These are phyloP conservation scores for Cyphomyrus discorhynchus DNA, from an alignment of 2,113 vertebrate genomes.

Conservation along the genomic window DNA sequence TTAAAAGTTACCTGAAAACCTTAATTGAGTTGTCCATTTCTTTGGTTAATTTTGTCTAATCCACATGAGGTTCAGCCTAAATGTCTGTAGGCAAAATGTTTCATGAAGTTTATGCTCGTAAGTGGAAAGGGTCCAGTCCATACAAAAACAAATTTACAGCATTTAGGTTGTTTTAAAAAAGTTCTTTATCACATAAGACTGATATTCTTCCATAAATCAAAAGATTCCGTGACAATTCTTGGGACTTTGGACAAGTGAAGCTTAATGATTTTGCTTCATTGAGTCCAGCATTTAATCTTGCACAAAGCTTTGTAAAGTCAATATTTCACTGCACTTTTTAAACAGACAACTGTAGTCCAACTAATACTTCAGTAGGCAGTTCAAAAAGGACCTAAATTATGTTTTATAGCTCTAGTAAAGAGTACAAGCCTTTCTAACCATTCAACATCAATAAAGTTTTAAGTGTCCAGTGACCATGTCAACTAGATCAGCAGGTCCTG, in stretches of 20 bases:
- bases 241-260: not conserved
- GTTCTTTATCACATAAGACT: not conserved
- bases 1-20: conserved; percentile 22
- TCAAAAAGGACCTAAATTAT: not conserved
- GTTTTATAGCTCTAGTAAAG: not conserved
- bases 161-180: not conserved
- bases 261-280: not conserved
- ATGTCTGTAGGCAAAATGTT: not conserved
- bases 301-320: not conserved
- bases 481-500: conserved; percentile 75
- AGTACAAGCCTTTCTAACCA: not conserved
- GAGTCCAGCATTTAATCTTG: not conserved
- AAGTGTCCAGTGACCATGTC: conserved; percentile 86
- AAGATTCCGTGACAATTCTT: not conserved
- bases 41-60: not conserved
- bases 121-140: not conserved
- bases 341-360: not conserved
- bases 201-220: not conserved
- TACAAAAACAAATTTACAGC: not conserved
- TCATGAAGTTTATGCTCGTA: not conserved
- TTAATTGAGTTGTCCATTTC: conserved; percentile 18
- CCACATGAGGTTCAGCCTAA: not conserved
- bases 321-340: not conserved
- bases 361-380: not conserved
- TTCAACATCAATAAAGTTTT: conserved; percentile 72